Evolutionary conservation across 2,888 invertebrate genomes (phyloP), one percentile per base, ranked within the genome.

Genomic region (Stenchaetothrips biformis): DNA sequence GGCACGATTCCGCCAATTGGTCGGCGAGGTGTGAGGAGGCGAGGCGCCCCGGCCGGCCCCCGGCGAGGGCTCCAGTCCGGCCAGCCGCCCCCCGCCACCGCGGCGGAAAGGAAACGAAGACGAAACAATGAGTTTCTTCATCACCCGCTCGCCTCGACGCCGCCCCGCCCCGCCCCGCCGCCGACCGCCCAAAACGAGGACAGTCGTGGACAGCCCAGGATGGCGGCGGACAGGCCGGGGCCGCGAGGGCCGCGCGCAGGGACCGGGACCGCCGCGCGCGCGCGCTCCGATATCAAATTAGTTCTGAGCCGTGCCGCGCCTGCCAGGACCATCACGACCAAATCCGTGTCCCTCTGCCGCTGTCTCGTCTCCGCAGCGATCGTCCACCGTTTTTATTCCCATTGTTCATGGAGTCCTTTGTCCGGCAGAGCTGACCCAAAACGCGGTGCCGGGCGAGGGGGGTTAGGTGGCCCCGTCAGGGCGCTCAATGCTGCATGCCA

Each of bases 401-500:
- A 74, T 74, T 74, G 67, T 74, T 74, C 67, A 25, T 25, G 21
- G 67, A 74, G 67, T 74, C 67, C 67, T 74, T 74, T 74, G 67
- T 74, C 67, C 67, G 67, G 67, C 67, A 21, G 67, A 25, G 67
- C 67, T 74, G 67, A 74, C 67, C 67, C 67, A 74, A 74, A 74
- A 74, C 67, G 67, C 67, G 67, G 59, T 37, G 37, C 37, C 37
- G 53, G 25, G 67, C 9, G 67, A 67, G 21, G 21, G 67, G 21
- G 67, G 67, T 7, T 74, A 59, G 59, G 59, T 74, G 25, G 67
- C 67, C 67, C 25, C 67, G 67, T 74, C 67, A 74, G 25, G 67
- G 8, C 67, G 67, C 67, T 74, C 67, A 74, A 74, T 74, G 67
- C 67, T 25, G 67, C 67, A 59, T 59, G 18, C 59, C 59, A 59